These are phyloP conservation scores for Chloroceryle aenea DNA, from an alignment of 2,113 vertebrate species.

Conservation along the genomic window DNA sequence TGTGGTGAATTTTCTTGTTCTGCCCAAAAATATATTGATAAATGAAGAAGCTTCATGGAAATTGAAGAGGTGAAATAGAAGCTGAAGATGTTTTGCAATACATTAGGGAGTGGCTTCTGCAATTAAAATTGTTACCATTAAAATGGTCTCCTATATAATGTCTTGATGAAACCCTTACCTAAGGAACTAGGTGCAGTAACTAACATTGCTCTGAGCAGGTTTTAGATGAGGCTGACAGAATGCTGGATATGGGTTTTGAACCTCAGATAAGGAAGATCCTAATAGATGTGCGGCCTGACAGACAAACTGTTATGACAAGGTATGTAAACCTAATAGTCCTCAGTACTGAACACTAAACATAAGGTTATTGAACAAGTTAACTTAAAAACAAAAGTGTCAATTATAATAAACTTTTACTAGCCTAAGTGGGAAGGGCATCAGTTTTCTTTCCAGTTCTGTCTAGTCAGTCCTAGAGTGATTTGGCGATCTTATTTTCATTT, in stretches of 20 bases:
- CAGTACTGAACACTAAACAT: background rate
- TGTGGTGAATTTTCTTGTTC: background rate
- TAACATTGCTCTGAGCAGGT: slow-evolving; percentile 79
- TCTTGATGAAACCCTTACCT: background rate
- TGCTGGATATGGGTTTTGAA: slow-evolving; percentile 99
- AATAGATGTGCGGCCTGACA: slow-evolving; percentile 93
- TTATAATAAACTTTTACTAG: background rate
- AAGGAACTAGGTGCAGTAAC: background rate
- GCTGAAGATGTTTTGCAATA: background rate
- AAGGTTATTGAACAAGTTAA: background rate
- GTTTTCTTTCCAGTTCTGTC: background rate
- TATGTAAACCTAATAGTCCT: slow-evolving; percentile 9
- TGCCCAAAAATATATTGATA: background rate
- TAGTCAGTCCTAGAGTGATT: background rate
- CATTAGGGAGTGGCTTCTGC: background rate
- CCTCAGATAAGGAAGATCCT: slow-evolving; percentile 98
- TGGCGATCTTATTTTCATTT: background rate
- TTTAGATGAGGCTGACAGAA: slow-evolving; percentile 95
- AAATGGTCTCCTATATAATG: background rate
- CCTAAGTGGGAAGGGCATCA: background rate
- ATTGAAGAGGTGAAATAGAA: background rate
- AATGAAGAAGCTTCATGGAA: background rate
- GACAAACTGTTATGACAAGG: slow-evolving; percentile 98
- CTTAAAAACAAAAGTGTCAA: background rate
- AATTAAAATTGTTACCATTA: background rate